phyloP scores from a whole-genome alignment of 1,140 invertebrate genomes.

The Intoshia linei region DNA sequence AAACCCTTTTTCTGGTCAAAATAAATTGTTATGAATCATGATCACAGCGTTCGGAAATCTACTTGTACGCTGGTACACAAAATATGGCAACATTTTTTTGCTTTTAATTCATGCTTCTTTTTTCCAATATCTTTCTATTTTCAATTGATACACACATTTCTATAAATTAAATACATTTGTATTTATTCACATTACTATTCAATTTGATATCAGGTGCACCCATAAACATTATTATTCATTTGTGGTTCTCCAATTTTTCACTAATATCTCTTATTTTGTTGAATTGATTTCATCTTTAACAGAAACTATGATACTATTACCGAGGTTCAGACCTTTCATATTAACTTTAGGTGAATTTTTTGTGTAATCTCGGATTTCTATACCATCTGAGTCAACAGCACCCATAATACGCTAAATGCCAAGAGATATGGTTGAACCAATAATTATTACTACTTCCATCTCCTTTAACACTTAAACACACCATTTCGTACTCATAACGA shows the following conservation, averaged over 20 bases:
- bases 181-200: slow-evolving; percentile 1
- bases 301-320: slow-evolving; percentile 41
- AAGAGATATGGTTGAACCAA: too few relatives aligned
- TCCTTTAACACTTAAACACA: too few relatives aligned
- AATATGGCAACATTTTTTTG: slow-evolving; percentile 49
- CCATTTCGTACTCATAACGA: too few relatives aligned
- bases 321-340: too few relatives aligned
- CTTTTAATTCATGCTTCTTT: slow-evolving; percentile 32
- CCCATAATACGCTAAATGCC: too few relatives aligned
- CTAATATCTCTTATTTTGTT: slow-evolving; percentile 41
- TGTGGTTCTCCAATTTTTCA: slow-evolving; percentile 33
- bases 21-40: slow-evolving; percentile 46
- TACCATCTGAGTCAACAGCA: too few relatives aligned
- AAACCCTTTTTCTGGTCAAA: neutral
- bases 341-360: too few relatives aligned
- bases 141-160: slow-evolving; percentile 37
- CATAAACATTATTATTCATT: slow-evolving; percentile 44
- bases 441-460: too few relatives aligned
- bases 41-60: slow-evolving; percentile 56
- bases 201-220: slow-evolving; percentile 27
- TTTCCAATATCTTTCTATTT: slow-evolving; percentile 33
- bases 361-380: too few relatives aligned
- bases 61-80: slow-evolving; percentile 51
- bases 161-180: slow-evolving; percentile 5
- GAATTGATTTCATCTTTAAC: slow-evolving; percentile 48